Conservation (phyloP, 2,888 invertebrate species). For the Adela reaumurella region DNA sequence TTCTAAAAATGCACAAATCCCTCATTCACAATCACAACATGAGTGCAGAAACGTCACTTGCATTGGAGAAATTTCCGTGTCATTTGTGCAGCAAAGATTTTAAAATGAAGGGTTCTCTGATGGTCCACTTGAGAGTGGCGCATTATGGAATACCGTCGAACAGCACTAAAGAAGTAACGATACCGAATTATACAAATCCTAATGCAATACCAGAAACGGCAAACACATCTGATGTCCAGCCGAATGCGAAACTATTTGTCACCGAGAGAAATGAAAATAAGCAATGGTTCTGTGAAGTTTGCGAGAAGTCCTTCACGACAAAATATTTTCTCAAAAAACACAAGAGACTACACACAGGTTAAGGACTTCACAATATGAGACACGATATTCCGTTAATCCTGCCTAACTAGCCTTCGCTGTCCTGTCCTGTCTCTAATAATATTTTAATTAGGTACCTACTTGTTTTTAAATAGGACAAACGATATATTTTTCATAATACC, state of each 20-base stretch:
- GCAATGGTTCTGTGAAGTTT: conserved; percentile 84
- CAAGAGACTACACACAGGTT: conserved; percentile 81
- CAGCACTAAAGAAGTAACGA: conserved; percentile 18
- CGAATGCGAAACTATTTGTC: conserved; percentile 11
- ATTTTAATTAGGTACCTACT: too few species aligned
- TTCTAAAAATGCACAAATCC: conserved; percentile 71
- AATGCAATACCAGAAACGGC: too few species aligned
- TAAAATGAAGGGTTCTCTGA: conserved; percentile 77
- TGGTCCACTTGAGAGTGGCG: conserved; percentile 77
- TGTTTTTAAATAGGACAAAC: too few species aligned
- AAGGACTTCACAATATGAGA: too few species aligned
- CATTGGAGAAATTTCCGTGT: conserved; percentile 53
- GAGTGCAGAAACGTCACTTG: neutral
- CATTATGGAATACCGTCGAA: conserved; percentile 60
- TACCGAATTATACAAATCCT: too few species aligned
- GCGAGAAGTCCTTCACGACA: conserved; percentile 80
- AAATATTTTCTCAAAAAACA: conserved; percentile 89
- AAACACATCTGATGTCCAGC: conserved; percentile 14
- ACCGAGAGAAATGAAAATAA: conserved; percentile 60
- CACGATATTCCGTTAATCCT: too few species aligned
- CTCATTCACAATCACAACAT: conserved; percentile 61
- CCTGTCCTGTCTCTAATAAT: too few species aligned
- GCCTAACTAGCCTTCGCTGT: too few species aligned
- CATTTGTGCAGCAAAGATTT: conserved; percentile 77
- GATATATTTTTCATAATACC: too few species aligned